A percentile compares a stretch with the other conserved stretches of the same genome.
Conservation (phyloP, 2,113 vertebrate species). For the Arvicanthis niloticus region DNA sequence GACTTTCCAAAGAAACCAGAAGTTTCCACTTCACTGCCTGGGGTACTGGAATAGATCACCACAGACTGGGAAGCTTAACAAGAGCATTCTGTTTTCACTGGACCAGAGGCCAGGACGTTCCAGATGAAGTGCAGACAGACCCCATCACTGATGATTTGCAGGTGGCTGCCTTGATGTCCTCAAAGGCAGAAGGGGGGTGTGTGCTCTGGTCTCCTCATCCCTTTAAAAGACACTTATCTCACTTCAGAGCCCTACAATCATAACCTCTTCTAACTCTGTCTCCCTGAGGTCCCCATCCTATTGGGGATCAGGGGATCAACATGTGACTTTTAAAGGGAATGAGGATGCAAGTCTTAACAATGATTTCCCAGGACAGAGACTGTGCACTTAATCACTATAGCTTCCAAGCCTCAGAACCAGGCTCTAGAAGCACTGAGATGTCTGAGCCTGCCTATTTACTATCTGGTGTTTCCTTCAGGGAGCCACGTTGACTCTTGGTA, state of each 20-base stretch:
- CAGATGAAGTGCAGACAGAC: neutral
- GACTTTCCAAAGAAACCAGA: no score
- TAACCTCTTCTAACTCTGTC: neutral
- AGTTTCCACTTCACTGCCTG: neutral
- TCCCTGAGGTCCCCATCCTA: neutral
- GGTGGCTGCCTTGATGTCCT: neutral
- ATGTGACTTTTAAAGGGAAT: neutral
- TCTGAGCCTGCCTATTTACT: fast-evolving
- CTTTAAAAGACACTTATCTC: neutral
- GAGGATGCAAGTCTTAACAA: neutral
- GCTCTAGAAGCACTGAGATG: no score
- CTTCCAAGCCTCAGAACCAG: neutral
- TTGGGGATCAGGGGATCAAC: neutral
- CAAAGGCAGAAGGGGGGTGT: neutral
- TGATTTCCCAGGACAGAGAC: neutral
- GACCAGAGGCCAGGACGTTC: neutral
- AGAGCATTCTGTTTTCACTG: neutral
- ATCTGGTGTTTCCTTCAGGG: neutral
- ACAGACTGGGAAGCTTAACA: neutral
- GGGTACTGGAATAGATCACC: neutral
- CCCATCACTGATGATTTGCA: neutral
- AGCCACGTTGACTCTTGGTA: fast-evolving
- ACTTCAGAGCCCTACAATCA: neutral
- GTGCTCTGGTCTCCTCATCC: neutral
- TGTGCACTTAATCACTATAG: neutral